Evolutionary conservation across 2,113 vertebrate species (phyloP).

Genomic region (Nicator chloris): DNA sequence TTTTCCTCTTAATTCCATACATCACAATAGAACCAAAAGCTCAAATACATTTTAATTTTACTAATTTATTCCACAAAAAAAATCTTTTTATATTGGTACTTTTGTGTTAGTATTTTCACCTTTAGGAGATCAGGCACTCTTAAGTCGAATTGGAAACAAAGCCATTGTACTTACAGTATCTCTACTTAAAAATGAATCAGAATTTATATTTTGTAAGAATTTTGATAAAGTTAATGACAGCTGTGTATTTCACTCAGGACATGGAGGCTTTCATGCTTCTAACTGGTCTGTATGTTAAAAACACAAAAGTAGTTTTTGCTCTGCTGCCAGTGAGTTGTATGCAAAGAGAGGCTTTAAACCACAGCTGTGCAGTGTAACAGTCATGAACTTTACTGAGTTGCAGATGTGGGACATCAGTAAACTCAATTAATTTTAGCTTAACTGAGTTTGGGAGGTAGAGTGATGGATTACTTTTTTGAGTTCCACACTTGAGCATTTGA

Average conservation of each 20-base stretch:
- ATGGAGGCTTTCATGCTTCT: conserved; percentile 23
- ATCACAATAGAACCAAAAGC: conserved; percentile 11
- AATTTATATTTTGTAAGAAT: conserved; percentile 50
- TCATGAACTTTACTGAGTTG: conserved; percentile 66
- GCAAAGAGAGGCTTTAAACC: conserved; percentile 44
- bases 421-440: conserved; percentile 53
- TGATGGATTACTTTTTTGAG: conserved; percentile 11
- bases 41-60: conserved; percentile 46
- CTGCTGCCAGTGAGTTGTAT: conserved; percentile 47
- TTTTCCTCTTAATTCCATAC: conserved; percentile 29
- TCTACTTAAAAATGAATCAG: conserved; percentile 41
- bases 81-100: not conserved
- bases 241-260: conserved; percentile 14
- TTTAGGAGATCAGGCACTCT: conserved; percentile 8
- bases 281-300: conserved; percentile 54
- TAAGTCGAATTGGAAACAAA: conserved; percentile 46
- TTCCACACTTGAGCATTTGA: not conserved
- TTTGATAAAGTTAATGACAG: conserved; percentile 34
- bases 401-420: conserved; percentile 64
- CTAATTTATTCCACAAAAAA: conserved; percentile 40
- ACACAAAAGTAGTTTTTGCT: conserved; percentile 54
- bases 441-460: conserved; percentile 2
- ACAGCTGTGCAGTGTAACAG: conserved; percentile 50
- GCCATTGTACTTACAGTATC: conserved; percentile 23
- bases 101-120: conserved; percentile 4